Conservation (phyloP, 2,797 vertebrate genomes). For the Lagodon rhomboides region DNA sequence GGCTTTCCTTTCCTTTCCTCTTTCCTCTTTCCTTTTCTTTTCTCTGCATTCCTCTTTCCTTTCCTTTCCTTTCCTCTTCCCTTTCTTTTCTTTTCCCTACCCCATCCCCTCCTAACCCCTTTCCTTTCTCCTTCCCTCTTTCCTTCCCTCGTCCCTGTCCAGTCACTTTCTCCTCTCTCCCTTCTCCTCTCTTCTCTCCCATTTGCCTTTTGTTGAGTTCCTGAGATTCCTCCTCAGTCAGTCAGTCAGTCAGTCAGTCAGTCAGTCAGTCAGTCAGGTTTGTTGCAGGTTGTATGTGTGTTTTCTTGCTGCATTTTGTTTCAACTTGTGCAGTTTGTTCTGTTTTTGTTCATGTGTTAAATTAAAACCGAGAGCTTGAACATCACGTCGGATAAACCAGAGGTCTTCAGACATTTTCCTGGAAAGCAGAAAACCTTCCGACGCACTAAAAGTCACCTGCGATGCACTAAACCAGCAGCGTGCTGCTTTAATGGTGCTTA, state of each 20-base stretch:
- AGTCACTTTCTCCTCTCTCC: not conserved
- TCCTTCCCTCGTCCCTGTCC: not conserved
- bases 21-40: not conserved
- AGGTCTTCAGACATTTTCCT: not conserved
- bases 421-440: not conserved
- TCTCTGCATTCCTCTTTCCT: not conserved
- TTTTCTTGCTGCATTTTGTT: not conserved
- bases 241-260: not conserved
- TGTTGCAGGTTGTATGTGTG: not conserved
- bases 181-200: not conserved
- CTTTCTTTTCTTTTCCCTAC: not conserved
- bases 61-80: not conserved
- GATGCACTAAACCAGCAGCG: not conserved
- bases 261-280: not conserved
- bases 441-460: not conserved
- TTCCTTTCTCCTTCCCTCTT: no score
- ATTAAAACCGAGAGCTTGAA: no score
- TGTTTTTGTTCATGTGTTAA: no score
- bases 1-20: constrained; percentile 6
- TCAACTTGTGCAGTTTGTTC: constrained; percentile 2
- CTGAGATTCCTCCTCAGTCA: not conserved
- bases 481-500: not conserved
- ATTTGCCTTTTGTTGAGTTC: not conserved
- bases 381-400: no score
- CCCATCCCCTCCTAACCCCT: not conserved